A percentile compares a stretch with the other conserved stretches of the same genome.
phyloP scores from a whole-genome alignment of 1,140 invertebrate genomes.

The Hyles vespertilio region DNA sequence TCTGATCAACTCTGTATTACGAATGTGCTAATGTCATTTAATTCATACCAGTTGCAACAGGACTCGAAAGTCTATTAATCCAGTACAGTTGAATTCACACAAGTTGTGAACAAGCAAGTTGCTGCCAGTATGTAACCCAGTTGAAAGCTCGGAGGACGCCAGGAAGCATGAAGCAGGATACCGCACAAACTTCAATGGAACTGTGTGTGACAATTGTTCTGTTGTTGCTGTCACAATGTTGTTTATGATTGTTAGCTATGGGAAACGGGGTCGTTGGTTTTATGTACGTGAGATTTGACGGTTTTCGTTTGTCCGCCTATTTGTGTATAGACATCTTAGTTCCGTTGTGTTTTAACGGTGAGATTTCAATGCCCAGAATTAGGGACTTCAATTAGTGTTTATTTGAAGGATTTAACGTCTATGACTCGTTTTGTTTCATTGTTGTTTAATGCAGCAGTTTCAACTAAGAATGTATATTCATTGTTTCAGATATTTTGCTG shows the following conservation, averaged over 20 bases:
- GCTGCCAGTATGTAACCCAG: slow-evolving; percentile 32
- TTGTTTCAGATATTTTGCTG: too few species aligned
- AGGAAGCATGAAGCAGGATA: slow-evolving; percentile 53
- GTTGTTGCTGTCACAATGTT: slow-evolving; percentile 20
- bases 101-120: not conserved
- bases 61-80: not conserved
- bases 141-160: slow-evolving; percentile 32
- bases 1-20: too few species aligned
- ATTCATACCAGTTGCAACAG: too few species aligned
- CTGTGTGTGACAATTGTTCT: slow-evolving; percentile 29
- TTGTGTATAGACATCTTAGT: not conserved
- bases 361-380: too few species aligned
- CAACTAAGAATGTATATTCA: too few species aligned
- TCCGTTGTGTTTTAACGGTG: not conserved
- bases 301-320: not conserved
- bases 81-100: not conserved
- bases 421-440: too few species aligned
- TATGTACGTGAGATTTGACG: slow-evolving; percentile 2
- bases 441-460: too few species aligned
- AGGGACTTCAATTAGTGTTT: too few species aligned
- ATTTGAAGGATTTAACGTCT: too few species aligned
- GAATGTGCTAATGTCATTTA: too few species aligned
- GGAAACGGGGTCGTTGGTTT: slow-evolving; percentile 1
- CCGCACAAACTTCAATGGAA: slow-evolving; percentile 36
- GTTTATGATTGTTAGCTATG: slow-evolving; percentile 15